Base-by-base conservation (phyloP, 2,797 vertebrate species). In the Melanotaenia parkinsoni region DNA sequence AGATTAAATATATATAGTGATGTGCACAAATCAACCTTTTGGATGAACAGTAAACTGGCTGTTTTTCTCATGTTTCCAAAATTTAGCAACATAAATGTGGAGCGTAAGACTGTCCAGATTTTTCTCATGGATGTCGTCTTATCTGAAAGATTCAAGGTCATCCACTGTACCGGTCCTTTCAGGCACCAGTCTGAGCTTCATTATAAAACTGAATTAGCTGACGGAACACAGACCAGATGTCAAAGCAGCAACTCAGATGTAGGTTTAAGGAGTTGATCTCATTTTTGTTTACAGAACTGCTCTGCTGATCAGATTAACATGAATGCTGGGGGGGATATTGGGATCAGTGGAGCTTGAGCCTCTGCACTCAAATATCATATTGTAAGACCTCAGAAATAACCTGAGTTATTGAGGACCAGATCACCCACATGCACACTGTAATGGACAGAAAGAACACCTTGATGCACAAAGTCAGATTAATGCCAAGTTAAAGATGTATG, bases 141-240 rank as follows among this genome's bases (percentile, higher is more conserved):
- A 8, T 47, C 45, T n/a, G 45, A 47, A n/a, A 47, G 20, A 20
- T 47, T n/a, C 8, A 47, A 10, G 18, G n/a, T 47, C 16, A 0
- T 38, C 63, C 63, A 3, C 28, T 40, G 30, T 30, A 20, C 37
- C 20, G 30, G 45, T 60, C 76, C 57, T 18, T 37, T 8, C 47
- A n/a, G 57, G 54, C 68, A 14, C 60, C 72, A 12, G 32, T 57
- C 14, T 0, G 16, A 14, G 63, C 59, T 37, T 47, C 16, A 30
- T 77, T 43, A 66, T 26, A 22, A 43, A 80, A 76, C 32, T 0
- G 4, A 70, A 24, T 75, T 84, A 28, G 20, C 54, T 0, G 56
- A 30, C 28, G 2, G 47, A 79, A 77, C 30, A 0, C 33, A 24
- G 66, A 68, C 11, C 79, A 76, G 74, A 84, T 76, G 85, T 80